Evolutionary conservation across 2,113 vertebrate genomes (phyloP).

Genomic region (Mus pahari): DNA sequence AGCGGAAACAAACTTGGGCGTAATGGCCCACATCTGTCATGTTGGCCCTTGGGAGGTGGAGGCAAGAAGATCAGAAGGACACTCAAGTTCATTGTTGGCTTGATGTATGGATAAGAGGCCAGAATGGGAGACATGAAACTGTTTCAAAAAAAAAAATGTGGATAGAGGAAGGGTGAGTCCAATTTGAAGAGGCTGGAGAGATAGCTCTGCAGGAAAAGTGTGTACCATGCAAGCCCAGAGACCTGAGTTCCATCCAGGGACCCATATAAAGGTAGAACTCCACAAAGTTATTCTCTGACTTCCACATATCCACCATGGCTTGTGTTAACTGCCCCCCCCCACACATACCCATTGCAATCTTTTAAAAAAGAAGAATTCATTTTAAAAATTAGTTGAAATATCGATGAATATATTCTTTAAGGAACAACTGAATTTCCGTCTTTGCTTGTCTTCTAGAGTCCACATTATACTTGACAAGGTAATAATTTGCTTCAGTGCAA

Average conservation of each 20-base stretch:
- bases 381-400: not conserved
- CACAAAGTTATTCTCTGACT: not conserved
- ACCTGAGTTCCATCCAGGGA: not conserved
- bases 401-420: not conserved
- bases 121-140: not conserved
- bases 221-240: not conserved
- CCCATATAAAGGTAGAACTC: not conserved
- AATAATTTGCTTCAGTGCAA: not conserved
- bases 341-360: not conserved
- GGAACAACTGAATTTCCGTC: not conserved
- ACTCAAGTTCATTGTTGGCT: not conserved
- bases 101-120: not conserved
- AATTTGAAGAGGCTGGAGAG: not conserved
- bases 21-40: not conserved
- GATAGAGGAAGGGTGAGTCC: not conserved
- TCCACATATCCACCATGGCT: not conserved
- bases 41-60: not conserved
- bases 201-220: not conserved
- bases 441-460: not conserved
- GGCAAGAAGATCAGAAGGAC: not conserved
- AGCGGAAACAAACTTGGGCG: not conserved
- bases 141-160: not conserved
- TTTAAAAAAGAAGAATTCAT: not conserved
- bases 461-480: not conserved
- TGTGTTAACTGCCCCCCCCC: not conserved